Evolutionary conservation across 2,888 invertebrate genomes (phyloP), one percentile per base, ranked within the genome.

Genomic region (Caenorhabditis afra): DNA sequence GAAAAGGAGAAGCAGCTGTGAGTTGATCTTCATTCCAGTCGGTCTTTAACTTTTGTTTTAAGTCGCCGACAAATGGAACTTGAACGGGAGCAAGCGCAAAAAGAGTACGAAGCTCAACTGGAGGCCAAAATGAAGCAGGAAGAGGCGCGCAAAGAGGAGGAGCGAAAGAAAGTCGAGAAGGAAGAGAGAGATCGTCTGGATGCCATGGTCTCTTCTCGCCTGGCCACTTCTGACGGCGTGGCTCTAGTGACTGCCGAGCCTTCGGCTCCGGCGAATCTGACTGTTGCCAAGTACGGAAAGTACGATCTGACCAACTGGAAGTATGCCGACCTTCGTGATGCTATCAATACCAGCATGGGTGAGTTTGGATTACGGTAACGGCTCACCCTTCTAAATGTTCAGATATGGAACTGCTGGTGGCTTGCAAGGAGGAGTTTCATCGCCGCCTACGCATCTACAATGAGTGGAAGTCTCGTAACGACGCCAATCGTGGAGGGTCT

Each of bases 391-490:
- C 39, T 14, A 20, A n/a, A n/a, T n/a, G 77, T 85, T 68, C 80
- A 92, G 97, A 98, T 92, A 95, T 98, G 91, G 97, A 97, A 88
- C 92, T 98, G 66, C 92, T 98, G 74, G 96, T 97, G 94, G 96
- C 97, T n/a, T 98, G 97, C 91, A 94, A 96, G 70, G 95, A 96
- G 90, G 98, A 99, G 92, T 98, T 98, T 92, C 97, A 98, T 92
- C 94, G 98, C 29, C 94, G 98, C 53, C 93, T 98, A 90, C 97
- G 97, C 93, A 97, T 97, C 70, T 99, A 98, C 91, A 98, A 98
- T 91, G 95, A 96, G 79, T 98, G 98, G 98, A 98, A 98, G 92
- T 59, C 76, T 20, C 70, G 73, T 10, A 84, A 82, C 37, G 59
- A 79, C 20, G 44, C 58, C 20, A 73, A 64, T 22, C 70, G 76